A percentile compares a stretch with the other conserved stretches of the same genome.
Evolutionary conservation across 2,113 vertebrate species (phyloP).

Genomic region (Solea solea): DNA sequence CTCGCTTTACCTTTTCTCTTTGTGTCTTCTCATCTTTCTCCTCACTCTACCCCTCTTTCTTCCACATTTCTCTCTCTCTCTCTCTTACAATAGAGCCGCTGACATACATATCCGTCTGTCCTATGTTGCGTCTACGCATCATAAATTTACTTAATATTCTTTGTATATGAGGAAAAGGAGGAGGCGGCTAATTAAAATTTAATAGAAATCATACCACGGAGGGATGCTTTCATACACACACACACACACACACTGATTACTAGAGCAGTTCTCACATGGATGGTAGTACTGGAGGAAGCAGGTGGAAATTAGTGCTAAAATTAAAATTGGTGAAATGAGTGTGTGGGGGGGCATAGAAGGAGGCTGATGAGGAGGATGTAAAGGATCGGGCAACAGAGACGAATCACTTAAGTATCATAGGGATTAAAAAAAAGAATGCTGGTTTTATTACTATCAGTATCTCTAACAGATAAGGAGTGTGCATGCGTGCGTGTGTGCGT

Average conservation of each 20-base stretch:
- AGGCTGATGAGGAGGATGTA: conserved; percentile 13
- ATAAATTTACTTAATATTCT: conserved; percentile 75
- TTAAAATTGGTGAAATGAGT: conserved; percentile 5
- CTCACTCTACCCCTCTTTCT: conserved; percentile 2
- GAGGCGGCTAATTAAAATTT: conserved; percentile 76
- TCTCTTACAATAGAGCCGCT: conserved; percentile 1
- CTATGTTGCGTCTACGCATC: conserved; percentile 66
- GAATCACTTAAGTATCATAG: conserved; percentile 36
- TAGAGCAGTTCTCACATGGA: conserved; percentile 46
- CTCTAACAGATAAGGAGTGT: conserved; percentile 22
- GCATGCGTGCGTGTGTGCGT: conserved; percentile 20
- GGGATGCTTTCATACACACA: conserved; percentile 21
- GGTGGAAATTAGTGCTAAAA: conserved; percentile 38
- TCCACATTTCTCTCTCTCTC: conserved; percentile 1
- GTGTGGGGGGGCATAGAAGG: conserved; percentile 2
- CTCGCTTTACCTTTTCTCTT: conserved; percentile 25
- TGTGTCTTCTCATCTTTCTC: conserved; percentile 19
- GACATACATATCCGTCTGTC: conserved; percentile 47
- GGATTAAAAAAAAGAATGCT: background rate
- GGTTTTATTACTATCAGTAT: conserved; percentile 50
- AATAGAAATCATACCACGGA: conserved; percentile 65
- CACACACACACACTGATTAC: conserved; percentile 45
- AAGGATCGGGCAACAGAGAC: conserved; percentile 22
- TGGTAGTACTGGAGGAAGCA: conserved; percentile 24
- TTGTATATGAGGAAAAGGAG: conserved; percentile 51